Percentiles rank a stretch among this genome's conserved stretches.
Conservation (phyloP, 2,797 vertebrate species). For the Dermochelys coriacea region DNA sequence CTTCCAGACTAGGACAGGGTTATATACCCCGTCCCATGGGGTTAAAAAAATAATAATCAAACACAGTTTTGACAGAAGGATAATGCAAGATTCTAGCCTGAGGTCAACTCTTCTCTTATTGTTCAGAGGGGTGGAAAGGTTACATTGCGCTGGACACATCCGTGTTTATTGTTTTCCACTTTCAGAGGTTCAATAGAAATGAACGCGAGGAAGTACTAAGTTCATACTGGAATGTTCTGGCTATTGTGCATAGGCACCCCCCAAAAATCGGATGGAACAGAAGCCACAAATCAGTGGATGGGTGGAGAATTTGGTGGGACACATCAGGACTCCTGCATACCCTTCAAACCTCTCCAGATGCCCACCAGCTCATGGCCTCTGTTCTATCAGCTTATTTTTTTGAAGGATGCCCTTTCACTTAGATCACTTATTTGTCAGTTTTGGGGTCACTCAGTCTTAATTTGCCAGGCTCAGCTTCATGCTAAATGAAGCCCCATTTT, state of each 20-base stretch:
- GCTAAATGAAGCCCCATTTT: not conserved
- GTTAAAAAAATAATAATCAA: not conserved
- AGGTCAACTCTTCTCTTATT: not conserved
- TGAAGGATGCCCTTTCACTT: not conserved
- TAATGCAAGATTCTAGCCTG: not conserved
- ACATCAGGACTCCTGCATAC: not conserved
- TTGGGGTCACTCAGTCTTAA: not conserved
- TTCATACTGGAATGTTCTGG: not conserved
- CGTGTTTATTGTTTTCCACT: not conserved
- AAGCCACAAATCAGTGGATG: too few relatives aligned
- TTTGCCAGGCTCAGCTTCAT: not conserved
- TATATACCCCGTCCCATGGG: too few relatives aligned
- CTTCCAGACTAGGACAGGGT: too few relatives aligned
- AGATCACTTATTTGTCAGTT: not conserved
- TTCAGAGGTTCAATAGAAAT: not conserved
- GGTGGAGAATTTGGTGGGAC: too few relatives aligned
- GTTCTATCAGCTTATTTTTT: not conserved
- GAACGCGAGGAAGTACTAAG: not conserved
- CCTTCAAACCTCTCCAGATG: not conserved
- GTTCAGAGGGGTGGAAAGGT: not conserved
- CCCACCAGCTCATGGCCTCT: too few relatives aligned
- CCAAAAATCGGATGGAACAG: too few relatives aligned
- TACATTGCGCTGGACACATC: not conserved
- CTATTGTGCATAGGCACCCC: not conserved
- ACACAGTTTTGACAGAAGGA: not conserved